These are phyloP conservation scores for Chrysopa pallens DNA, from an alignment of 1,140 invertebrate genomes.

Conservation along the genomic window DNA sequence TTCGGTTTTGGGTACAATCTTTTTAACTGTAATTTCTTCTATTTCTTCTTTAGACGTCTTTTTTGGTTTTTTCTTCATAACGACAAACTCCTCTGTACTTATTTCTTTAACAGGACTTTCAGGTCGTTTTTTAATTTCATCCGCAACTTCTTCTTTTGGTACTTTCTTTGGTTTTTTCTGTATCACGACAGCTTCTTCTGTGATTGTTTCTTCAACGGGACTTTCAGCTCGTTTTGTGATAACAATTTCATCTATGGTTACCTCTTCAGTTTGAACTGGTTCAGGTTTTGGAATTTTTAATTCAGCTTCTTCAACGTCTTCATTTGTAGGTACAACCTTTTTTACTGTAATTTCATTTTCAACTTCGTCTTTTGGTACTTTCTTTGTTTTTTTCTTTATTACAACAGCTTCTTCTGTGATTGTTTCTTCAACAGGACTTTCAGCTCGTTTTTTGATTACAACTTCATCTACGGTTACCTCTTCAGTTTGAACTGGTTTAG, in stretches of 20 bases:
- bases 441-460: conserved; percentile 6
- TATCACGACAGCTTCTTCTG: conserved; percentile 18
- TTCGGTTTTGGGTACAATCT: conserved; percentile 11
- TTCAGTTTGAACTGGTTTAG: conserved; percentile 9
- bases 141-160: conserved; percentile 16
- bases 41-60: conserved; percentile 9
- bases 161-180: conserved; percentile 25
- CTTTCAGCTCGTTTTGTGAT: conserved; percentile 7
- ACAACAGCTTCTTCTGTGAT: not conserved
- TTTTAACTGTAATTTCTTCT: conserved; percentile 14
- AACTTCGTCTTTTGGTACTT: conserved; percentile 7
- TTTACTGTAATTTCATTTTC: conserved; percentile 15
- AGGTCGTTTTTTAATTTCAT: conserved; percentile 12
- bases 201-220: conserved; percentile 13
- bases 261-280: no score
- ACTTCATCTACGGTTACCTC: conserved; percentile 10
- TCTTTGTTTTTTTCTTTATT: conserved; percentile 14
- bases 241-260: conserved; percentile 4
- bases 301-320: conserved; percentile 9
- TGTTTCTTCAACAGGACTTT: conserved; percentile 9
- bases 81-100: conserved; percentile 7
- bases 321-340: conserved; percentile 14
- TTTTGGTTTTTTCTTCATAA: conserved; percentile 13
- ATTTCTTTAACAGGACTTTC: conserved; percentile 8
- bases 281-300: conserved; percentile 6